Evolutionary conservation across 2,888 invertebrate species (phyloP), one percentile per base, ranked within the genome.

Genomic region (Endomychus coccineus): DNA sequence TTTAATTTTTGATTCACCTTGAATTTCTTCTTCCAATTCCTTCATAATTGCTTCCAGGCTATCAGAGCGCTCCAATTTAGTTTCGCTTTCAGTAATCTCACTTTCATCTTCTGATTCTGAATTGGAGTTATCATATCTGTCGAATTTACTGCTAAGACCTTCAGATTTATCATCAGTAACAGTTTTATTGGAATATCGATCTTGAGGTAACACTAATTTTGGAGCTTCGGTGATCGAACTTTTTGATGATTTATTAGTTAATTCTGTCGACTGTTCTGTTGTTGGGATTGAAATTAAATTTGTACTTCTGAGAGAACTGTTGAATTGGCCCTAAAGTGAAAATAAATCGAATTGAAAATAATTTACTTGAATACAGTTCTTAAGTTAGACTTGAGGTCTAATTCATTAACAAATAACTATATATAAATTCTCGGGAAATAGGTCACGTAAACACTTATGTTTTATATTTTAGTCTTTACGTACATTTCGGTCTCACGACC

Each of bases 31-130:
- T 39, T 72, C 71, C 51, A 73, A 61, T 45, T 73, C 71, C 34
- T 70, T 62, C 66, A 73, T 71, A 17, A 73, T 50, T 3, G 67
- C 67, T 38, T 72, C 72, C 27, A 73, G 55, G 49, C 71, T 72
- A 43, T 66, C 66, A 28, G 69, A 61, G 37, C 69, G 67, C 42
- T 68, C 64, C 16, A 69, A 57, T 48, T 67, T 64, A 7, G 61
- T 43, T n/a, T 61, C 49, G 3, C 58, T 49, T 22, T 54, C 56
- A 29, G 56, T 61, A 32, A 65, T 66, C 12, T 62, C 49, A 10
- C 59, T 49, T 11, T 58, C 56, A 12, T 58, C 55, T 16, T 57
- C 58, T 2, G 62, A 59, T 32, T 64, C 64, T 0, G 69, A 68
- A 45, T 69, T 69, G 0, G 66, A 66, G 40, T 65, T 63, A 36